Evolutionary conservation across 2,888 invertebrate genomes (phyloP).

Genomic region (Tortricodes alternella): DNA sequence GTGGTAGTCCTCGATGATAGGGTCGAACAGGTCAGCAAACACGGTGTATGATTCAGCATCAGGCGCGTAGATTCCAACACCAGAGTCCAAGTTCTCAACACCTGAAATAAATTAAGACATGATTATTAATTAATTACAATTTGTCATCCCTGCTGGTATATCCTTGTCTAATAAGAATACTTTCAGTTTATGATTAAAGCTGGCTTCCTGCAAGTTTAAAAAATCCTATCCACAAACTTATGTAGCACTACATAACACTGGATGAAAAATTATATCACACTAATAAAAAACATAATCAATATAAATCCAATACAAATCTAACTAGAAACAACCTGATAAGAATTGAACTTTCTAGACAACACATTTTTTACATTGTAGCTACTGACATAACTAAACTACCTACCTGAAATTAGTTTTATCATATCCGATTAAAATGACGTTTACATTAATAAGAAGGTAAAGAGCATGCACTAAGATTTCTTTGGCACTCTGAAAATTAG

Average conservation of each 20-base stretch:
- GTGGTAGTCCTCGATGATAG: slow-evolving; percentile 99
- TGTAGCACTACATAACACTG: not conserved
- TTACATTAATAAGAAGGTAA: not conserved
- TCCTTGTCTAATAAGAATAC: not conserved
- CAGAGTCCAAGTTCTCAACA: slow-evolving; percentile 97
- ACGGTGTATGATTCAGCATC: slow-evolving; percentile 97
- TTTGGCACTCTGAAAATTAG: too few species aligned
- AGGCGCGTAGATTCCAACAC: slow-evolving; percentile 98
- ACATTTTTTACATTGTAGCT: too few species aligned
- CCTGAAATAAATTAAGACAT: slow-evolving; percentile 78
- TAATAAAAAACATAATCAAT: too few species aligned
- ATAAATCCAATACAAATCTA: not conserved
- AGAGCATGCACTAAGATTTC: too few species aligned
- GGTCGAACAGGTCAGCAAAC: slow-evolving; percentile 97
- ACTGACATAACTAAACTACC: too few species aligned
- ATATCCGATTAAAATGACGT: not conserved
- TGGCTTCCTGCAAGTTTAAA: too few species aligned
- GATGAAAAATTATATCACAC: too few species aligned
- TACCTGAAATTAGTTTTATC: not conserved
- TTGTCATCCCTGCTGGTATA: not conserved
- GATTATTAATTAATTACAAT: slow-evolving; percentile 13
- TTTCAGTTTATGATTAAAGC: too few species aligned
- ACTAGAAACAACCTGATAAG: too few species aligned
- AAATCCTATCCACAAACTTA: too few species aligned
- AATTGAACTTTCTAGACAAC: too few species aligned